phyloP scores from a whole-genome alignment of 1,140 invertebrate genomes.

The Drosophila ironensis region DNA sequence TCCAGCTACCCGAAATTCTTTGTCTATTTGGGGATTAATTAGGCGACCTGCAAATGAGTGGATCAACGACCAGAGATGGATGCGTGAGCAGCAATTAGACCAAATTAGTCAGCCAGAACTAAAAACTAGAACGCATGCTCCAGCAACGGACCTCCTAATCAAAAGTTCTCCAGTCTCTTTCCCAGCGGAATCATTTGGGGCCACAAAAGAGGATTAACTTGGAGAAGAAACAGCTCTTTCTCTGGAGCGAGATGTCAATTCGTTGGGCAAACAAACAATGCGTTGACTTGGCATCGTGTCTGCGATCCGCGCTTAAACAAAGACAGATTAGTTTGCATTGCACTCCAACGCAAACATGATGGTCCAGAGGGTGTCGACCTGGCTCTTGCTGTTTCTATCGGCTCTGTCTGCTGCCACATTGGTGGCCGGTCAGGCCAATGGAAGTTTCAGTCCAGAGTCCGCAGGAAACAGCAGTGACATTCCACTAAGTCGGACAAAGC shows the following conservation, averaged over 20 bases:
- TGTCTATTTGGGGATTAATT: constrained; percentile 66
- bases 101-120: constrained; percentile 6
- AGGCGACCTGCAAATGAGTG: constrained; percentile 58
- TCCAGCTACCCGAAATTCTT: constrained; percentile 3
- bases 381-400: constrained; percentile 22
- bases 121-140: constrained; percentile 42
- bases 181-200: too few species aligned
- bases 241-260: constrained; percentile 31
- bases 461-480: constrained; percentile 2
- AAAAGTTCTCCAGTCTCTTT: background rate
- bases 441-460: background rate
- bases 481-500: constrained; percentile 42
- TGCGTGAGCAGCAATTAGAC: constrained; percentile 66
- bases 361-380: constrained; percentile 5
- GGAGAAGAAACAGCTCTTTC: too few species aligned
- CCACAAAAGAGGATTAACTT: too few species aligned
- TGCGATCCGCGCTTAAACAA: background rate
- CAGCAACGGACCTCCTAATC: background rate
- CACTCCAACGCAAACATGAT: constrained; percentile 48
- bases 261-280: constrained; percentile 50
- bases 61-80: constrained; percentile 38
- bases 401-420: constrained; percentile 1
- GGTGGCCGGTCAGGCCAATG: constrained; percentile 11
- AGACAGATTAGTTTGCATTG: constrained; percentile 36
- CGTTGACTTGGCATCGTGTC: constrained; percentile 4